These are phyloP conservation scores for Sesamia inferens DNA, from an alignment of 2,888 invertebrate genomes.

Conservation along the genomic window DNA sequence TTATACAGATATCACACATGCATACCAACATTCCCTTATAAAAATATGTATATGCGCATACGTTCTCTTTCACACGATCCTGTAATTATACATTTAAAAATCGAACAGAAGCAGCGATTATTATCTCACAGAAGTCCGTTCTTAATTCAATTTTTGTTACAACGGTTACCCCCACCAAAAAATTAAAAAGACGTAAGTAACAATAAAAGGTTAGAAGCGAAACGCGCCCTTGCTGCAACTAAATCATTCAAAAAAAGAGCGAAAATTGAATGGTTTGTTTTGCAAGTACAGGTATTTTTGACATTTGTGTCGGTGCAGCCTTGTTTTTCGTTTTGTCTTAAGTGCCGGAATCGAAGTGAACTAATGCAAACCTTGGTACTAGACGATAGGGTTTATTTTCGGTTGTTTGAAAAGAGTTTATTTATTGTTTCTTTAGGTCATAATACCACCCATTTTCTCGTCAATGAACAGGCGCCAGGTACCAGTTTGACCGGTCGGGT, in stretches of 20 bases:
- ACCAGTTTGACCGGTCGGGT: conserved; percentile 73
- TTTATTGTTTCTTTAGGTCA: conserved; percentile 69
- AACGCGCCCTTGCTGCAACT: conserved; percentile 58
- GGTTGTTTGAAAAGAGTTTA: conserved; percentile 29
- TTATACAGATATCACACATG: conserved; percentile 3
- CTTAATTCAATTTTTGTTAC: conserved; percentile 68
- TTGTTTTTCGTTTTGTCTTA: conserved; percentile 29
- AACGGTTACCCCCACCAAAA: conserved; percentile 69
- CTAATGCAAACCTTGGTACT: not conserved
- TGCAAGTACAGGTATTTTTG: conserved; percentile 70
- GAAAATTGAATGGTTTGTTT: conserved; percentile 70
- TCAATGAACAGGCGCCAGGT: conserved; percentile 80
- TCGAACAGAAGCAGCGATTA: conserved; percentile 55
- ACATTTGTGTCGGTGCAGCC: conserved; percentile 65
- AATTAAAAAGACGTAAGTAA: conserved; percentile 59
- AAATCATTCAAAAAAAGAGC: conserved; percentile 60
- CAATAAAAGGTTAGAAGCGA: conserved; percentile 51
- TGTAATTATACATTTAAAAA: conserved; percentile 51
- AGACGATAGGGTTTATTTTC: conserved; percentile 23
- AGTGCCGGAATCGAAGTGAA: not conserved
- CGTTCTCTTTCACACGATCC: conserved; percentile 53
- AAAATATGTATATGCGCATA: not conserved
- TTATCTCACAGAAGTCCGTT: conserved; percentile 62
- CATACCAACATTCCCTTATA: conserved; percentile 10
- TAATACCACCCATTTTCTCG: conserved; percentile 73